Evolutionary conservation across 2,797 vertebrate species (phyloP).

Genomic region (Somateria mollissima): DNA sequence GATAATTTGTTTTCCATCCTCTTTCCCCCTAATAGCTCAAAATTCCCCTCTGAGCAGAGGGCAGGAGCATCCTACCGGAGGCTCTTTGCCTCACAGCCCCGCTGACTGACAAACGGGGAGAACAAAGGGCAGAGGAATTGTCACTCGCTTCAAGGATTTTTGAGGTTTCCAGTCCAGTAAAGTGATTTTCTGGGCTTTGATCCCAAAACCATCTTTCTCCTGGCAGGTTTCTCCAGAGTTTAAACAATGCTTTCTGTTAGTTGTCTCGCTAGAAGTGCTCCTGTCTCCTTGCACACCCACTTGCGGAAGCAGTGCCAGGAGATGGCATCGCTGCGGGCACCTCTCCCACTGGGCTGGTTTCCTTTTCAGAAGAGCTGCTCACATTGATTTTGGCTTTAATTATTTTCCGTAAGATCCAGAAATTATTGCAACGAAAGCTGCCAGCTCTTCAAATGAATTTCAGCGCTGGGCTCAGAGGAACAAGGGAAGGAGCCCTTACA

Average conservation of each 20-base stretch:
- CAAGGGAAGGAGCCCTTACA: background rate
- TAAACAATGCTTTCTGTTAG: conserved; percentile 11
- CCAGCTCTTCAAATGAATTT: background rate
- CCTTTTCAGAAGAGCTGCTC: conserved; percentile 13
- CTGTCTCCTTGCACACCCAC: background rate
- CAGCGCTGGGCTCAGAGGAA: background rate
- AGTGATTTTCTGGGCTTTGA: conserved; percentile 26
- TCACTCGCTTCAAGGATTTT: background rate
- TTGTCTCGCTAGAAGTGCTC: conserved; percentile 5
- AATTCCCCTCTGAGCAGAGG: background rate
- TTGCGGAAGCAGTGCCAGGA: background rate
- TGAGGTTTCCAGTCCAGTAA: background rate
- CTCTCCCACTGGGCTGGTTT: conserved; percentile 20
- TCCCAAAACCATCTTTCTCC: background rate
- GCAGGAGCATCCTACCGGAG: background rate
- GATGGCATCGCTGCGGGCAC: background rate
- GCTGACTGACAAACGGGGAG: background rate
- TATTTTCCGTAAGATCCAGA: conserved; percentile 40
- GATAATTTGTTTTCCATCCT: background rate
- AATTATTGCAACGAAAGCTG: conserved; percentile 25
- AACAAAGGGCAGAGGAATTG: background rate
- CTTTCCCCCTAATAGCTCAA: background rate
- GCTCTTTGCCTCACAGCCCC: background rate
- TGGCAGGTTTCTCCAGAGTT: background rate
- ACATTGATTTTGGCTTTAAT: conserved; percentile 38